Conservation (phyloP, 1,140 invertebrate species). For the Hormaphis cornu region DNA sequence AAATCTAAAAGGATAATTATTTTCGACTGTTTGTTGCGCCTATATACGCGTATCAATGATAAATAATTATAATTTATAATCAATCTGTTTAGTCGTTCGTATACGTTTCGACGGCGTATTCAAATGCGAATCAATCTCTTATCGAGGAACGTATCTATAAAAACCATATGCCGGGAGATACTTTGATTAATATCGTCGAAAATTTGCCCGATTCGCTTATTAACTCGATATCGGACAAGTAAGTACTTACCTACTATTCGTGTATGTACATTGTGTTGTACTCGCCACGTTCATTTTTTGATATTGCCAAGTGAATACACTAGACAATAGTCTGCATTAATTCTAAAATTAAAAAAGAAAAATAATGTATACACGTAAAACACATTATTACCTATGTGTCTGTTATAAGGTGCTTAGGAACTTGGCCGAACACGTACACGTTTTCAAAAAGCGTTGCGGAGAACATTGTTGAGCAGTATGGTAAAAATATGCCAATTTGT, state of each 20-base stretch:
- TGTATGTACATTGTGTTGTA: not conserved
- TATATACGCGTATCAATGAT: not conserved
- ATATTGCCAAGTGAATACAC: too few relatives aligned
- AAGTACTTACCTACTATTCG: not conserved
- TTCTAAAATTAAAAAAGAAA: too few relatives aligned
- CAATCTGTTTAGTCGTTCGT: constrained; percentile 10
- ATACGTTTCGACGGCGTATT: not conserved
- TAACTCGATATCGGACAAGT: constrained; percentile 39
- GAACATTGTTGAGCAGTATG: constrained; percentile 47
- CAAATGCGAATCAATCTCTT: not conserved
- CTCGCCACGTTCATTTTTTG: too few relatives aligned
- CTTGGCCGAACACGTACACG: constrained; percentile 59
- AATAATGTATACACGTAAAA: too few relatives aligned
- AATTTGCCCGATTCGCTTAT: constrained; percentile 9
- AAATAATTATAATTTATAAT: too few relatives aligned
- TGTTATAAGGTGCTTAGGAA: constrained; percentile 48
- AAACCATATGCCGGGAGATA: constrained; percentile 46
- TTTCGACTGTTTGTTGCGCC: too few relatives aligned
- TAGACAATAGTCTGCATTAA: too few relatives aligned
- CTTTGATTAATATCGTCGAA: constrained; percentile 50
- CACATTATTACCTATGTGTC: not conserved
- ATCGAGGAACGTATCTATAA: constrained; percentile 50
- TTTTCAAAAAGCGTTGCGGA: constrained; percentile 59
- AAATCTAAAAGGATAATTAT: too few relatives aligned
- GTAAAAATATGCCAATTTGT: constrained; percentile 50